Percentiles rank a stretch among this genome's conserved stretches.
phyloP scores from a whole-genome alignment of 2,888 invertebrate species.

The Tetragonula carbonaria region DNA sequence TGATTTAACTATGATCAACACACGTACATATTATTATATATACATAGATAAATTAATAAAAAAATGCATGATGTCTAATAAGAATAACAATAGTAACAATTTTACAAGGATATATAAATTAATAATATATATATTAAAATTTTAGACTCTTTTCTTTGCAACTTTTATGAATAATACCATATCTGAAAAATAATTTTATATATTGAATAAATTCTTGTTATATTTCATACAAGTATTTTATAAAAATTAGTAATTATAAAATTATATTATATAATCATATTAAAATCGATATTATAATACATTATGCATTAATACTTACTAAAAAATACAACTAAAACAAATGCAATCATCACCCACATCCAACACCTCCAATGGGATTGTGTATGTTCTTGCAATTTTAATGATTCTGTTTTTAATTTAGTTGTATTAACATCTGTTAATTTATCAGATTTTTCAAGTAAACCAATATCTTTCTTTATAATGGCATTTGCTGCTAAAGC shows the following conservation, averaged over 20 bases:
- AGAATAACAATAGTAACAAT: constrained; percentile 48
- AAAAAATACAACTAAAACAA: constrained; percentile 94
- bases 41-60: neutral
- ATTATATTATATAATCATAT: neutral
- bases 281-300: neutral
- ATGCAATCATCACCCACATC: constrained; percentile 95
- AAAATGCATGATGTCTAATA: constrained; percentile 47
- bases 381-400: constrained; percentile 93
- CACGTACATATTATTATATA: neutral
- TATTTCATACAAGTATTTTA: constrained; percentile 1
- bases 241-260: constrained; percentile 12
- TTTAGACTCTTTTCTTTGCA: constrained; percentile 88
- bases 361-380: constrained; percentile 96
- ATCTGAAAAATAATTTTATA: constrained; percentile 84
- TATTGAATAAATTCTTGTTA: neutral
- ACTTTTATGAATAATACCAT: constrained; percentile 98
- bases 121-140: neutral
- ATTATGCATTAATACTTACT: constrained; percentile 86
- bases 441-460: constrained; percentile 89
- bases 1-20: constrained; percentile 53
- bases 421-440: constrained; percentile 92
- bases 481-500: constrained; percentile 95
- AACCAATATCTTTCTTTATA: constrained; percentile 91
- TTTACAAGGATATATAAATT: constrained; percentile 34
- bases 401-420: constrained; percentile 92